phyloP scores from a whole-genome alignment of 2,888 invertebrate species.

The Sinotaia quadrata region DNA sequence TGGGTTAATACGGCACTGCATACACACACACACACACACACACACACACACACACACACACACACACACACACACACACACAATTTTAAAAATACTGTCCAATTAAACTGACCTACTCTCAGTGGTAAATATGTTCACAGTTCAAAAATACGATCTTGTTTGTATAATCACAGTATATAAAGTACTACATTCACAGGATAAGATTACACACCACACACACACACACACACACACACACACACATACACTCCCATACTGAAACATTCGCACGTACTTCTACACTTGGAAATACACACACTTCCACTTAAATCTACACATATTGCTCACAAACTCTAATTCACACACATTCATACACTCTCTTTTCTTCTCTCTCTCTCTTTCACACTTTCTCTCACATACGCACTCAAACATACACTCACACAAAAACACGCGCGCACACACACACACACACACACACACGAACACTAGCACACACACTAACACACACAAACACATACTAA shows the following conservation, averaged over 20 bases:
- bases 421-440: neutral
- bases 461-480: neutral
- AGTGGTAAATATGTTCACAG: neutral
- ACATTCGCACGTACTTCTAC: neutral
- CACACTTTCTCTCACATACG: too few species aligned
- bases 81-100: neutral
- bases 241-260: neutral
- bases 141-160: neutral
- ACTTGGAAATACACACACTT: too few species aligned
- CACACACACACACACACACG: neutral
- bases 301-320: too few species aligned
- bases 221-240: neutral
- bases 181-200: neutral
- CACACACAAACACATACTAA: slow-evolving; percentile 7
- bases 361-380: too few species aligned
- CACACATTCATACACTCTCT: too few species aligned
- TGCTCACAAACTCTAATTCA: too few species aligned
- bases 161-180: neutral
- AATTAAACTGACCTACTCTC: neutral
- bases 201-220: neutral
- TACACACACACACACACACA: slow-evolving; percentile 12
- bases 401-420: neutral
- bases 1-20: neutral
- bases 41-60: slow-evolving; percentile 8
- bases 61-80: slow-evolving; percentile 9